Evolutionary conservation across 1,140 invertebrate species (phyloP).

Genomic region (Drosophila kanapiae): DNA sequence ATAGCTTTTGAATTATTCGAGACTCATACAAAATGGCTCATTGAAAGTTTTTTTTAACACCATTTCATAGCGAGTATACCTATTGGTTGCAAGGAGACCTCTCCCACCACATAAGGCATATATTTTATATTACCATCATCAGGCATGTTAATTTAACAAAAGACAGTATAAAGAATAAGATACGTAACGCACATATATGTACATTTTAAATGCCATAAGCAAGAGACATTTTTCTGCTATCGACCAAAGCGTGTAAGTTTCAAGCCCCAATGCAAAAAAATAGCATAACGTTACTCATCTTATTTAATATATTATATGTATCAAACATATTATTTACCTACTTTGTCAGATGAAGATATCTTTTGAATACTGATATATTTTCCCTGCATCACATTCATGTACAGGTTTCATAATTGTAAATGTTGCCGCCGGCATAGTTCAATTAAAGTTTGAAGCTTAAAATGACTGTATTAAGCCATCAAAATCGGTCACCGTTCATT

Average conservation of each 20-base stretch:
- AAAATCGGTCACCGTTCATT: background rate
- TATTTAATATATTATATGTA: too few relatives aligned
- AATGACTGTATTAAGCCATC: background rate
- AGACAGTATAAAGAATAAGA: background rate
- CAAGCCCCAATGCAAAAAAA: too few relatives aligned
- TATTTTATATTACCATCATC: background rate
- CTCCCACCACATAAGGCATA: background rate
- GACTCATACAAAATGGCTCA: background rate
- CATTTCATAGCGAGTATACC: background rate
- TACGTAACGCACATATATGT: background rate
- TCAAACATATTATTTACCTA: too few relatives aligned
- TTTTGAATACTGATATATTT: too few relatives aligned
- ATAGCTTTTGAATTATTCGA: background rate
- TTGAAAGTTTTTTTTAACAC: background rate
- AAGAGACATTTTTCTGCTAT: too few relatives aligned
- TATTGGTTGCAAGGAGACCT: background rate
- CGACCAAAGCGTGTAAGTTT: too few relatives aligned
- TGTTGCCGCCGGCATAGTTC: background rate
- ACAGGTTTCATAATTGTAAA: background rate
- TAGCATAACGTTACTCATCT: too few relatives aligned
- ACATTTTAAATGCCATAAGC: too few relatives aligned
- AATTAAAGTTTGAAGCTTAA: background rate
- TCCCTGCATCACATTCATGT: too few relatives aligned
- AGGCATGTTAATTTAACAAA: too few relatives aligned
- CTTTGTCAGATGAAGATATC: too few relatives aligned